These are phyloP conservation scores for Tanypteryx hageni DNA, from an alignment of 2,888 invertebrate species.

Conservation along the genomic window DNA sequence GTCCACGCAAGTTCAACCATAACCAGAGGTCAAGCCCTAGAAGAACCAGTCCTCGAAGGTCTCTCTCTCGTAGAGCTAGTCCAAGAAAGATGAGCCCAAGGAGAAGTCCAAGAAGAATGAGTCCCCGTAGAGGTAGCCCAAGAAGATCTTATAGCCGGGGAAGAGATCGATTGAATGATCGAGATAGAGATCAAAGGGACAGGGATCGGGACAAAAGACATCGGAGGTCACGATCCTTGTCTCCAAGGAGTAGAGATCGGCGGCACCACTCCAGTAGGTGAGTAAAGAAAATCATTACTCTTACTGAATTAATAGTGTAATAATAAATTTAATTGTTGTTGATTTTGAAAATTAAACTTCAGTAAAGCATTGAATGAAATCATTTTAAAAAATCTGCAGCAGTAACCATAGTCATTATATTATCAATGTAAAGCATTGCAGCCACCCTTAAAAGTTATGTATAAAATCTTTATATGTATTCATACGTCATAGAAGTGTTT, in stretches of 20 bases:
- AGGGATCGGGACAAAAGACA: slow-evolving; percentile 73
- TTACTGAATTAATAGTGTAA: neutral
- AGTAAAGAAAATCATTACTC: neutral
- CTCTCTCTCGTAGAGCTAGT: slow-evolving; percentile 48
- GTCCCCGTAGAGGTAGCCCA: slow-evolving; percentile 69
- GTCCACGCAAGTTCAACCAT: slow-evolving; percentile 71
- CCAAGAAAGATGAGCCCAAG: slow-evolving; percentile 52
- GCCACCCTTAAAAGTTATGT: too few relatives aligned
- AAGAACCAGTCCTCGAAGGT: slow-evolving; percentile 36
- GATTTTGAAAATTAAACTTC: neutral
- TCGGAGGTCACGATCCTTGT: slow-evolving; percentile 68
- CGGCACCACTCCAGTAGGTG: slow-evolving; percentile 49
- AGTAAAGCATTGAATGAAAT: too few relatives aligned
- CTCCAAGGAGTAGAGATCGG: slow-evolving; percentile 58
- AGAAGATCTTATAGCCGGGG: slow-evolving; percentile 73
- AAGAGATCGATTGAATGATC: slow-evolving; percentile 73
- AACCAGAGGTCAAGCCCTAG: slow-evolving; percentile 65
- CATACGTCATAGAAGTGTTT: too few relatives aligned
- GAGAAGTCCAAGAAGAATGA: slow-evolving; percentile 39
- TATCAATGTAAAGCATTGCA: too few relatives aligned
- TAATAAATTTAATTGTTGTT: neutral
- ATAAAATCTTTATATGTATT: too few relatives aligned
- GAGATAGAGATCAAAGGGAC: slow-evolving; percentile 73
- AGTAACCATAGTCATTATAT: too few relatives aligned
- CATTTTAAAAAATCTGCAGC: too few relatives aligned